Percentiles rank a stretch among this genome's conserved stretches.
These are phyloP conservation scores for Gerris buenoi DNA, from an alignment of 1,140 invertebrate genomes.

Conservation along the genomic window DNA sequence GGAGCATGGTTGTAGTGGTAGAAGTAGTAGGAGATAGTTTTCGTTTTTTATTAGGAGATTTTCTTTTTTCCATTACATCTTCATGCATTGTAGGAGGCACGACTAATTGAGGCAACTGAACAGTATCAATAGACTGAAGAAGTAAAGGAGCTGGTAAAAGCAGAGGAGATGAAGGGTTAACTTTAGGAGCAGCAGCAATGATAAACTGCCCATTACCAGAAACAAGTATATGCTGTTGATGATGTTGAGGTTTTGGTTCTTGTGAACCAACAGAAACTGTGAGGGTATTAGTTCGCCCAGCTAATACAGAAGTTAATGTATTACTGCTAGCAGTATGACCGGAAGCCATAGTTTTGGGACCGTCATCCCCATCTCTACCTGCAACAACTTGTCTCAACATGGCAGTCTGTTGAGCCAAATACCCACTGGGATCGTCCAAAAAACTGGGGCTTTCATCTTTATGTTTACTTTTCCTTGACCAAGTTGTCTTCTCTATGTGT, in stretches of 20 bases:
- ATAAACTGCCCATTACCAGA: constrained; percentile 58
- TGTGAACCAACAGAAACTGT: constrained; percentile 53
- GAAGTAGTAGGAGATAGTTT: constrained; percentile 12
- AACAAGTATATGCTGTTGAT: constrained; percentile 52
- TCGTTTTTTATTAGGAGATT: constrained; percentile 13
- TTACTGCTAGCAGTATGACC: constrained; percentile 54
- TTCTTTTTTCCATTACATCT: constrained; percentile 8
- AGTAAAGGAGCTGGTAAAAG: constrained; percentile 57
- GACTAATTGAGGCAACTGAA: constrained; percentile 40
- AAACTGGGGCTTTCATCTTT: constrained; percentile 34
- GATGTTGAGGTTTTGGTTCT: constrained; percentile 32
- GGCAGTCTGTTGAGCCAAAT: constrained; percentile 71
- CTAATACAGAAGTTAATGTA: constrained; percentile 58
- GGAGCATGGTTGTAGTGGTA: constrained; percentile 27
- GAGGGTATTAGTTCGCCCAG: constrained; percentile 54
- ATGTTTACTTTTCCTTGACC: constrained; percentile 23
- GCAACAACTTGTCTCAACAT: constrained; percentile 32
- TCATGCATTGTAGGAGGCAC: constrained; percentile 33
- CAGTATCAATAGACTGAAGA: constrained; percentile 52
- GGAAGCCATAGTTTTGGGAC: constrained; percentile 55
- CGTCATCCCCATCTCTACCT: neutral
- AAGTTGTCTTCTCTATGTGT: constrained; percentile 25
- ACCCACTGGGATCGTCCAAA: constrained; percentile 76
- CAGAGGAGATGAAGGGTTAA: constrained; percentile 28
- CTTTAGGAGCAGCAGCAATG: constrained; percentile 34